Base-by-base conservation (phyloP, 2,797 vertebrate species). In the Acestrorhynchus altus region DNA sequence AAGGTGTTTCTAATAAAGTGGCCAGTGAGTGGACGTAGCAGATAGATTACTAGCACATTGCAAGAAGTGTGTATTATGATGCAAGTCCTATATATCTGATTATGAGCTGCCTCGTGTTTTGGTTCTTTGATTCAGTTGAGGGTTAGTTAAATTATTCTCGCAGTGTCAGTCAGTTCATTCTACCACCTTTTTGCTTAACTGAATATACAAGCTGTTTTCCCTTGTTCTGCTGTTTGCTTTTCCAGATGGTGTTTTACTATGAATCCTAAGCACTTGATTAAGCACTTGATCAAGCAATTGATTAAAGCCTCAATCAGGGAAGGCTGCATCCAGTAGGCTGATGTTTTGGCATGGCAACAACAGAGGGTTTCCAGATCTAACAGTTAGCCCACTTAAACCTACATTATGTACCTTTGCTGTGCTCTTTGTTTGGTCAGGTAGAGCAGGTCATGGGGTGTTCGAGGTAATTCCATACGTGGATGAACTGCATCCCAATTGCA, bases 221-320 rank as follows among this genome's bases (percentile, higher is more conserved):
- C 4, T 28, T 42, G 26, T 69, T 47, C 20, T 59, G 52, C 13
- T 60, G 24, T 49, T 39, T 60, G 56, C 11, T 13, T 10, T 24
- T 2, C 65, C 76, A 77, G 67, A 63, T 77, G 76, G 47, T 40
- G 35, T 59, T 61, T 51, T 61, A 54, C 54, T 77, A 22, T 12
- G 24, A 26, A 63, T 46, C 22, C 24, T 52, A 28, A 64, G 11
- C 59, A 54, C 67, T 44, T 44, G 46, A 64, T 54, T 71, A 42
- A 63, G 18, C 76, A 71, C 59, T 64, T 26, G 20, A 71, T 71
- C 59, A 7, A 44, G 67, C 67, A 31, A 52, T 54, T 52, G 46
- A 77, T 77, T 46, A 24, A 46, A 57, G 24, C 63, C 20, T 49
- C 49, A 57, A 65, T 60, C 57, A 60, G 28, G 15, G 28, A 31